Evolutionary conservation across 2,797 vertebrate genomes (phyloP), one percentile per base, ranked within the genome.

Genomic region (Hirundo rustica): DNA sequence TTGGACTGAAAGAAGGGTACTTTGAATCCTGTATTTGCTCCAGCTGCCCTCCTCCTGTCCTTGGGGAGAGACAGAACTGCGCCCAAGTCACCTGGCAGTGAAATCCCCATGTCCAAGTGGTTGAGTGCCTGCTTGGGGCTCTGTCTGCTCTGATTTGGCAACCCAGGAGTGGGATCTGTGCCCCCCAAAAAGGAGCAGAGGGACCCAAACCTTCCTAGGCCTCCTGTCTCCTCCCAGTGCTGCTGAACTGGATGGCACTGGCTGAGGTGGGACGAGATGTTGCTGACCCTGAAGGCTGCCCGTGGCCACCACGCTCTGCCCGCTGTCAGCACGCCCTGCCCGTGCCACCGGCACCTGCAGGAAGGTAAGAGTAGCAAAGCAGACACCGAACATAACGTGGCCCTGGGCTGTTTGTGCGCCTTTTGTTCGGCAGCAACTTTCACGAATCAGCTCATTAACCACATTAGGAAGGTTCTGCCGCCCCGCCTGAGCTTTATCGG

Each of bases 331-430:
- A 3, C 5, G 4, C 5, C 10, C 76, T 61, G 75, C 57, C 38
- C 3, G 21, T 0, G 16, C 73, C 10, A 30, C 54, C 45, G 1
- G 62, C 79, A 14, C 65, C 53, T 16, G 2, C 6, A 6, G 44
- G 44, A 67, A 80, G 38, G 95, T 83, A 95, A 96, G 82, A 90
- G 94, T 96, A 77, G 92, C 95, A n/a, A 76, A 79, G 53, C 93
- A 85, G 53, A 66, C 82, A n/a, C 55, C 10, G 58, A 82, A 54
- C 16, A 1, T 95, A 92, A 94, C 1, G 7, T 53, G 74, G 95
- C 95, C 92, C 23, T 22, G 65, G 95, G 95, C 90, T 91, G 67
- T 89, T 87, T 51, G 70, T 29, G 29, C 8, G 1, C 92, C 93
- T 92, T 94, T 96, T 96, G 95, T 94, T 95, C 55, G 3, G 61